These are phyloP conservation scores for Stegastes partitus DNA, from an alignment of 2,113 vertebrate species.

Conservation along the genomic window DNA sequence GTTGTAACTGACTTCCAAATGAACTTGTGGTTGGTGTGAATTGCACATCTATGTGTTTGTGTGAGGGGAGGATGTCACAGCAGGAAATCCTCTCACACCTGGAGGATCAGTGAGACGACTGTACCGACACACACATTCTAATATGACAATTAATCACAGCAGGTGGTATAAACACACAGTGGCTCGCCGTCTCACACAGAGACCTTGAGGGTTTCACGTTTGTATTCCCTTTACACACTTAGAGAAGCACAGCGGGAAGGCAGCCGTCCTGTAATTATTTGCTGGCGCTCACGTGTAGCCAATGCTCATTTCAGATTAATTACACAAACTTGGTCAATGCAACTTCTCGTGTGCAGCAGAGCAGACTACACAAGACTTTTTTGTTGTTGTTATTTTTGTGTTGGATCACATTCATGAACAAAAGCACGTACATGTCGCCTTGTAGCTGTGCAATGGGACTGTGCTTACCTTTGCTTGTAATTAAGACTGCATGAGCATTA, in stretches of 20 bases:
- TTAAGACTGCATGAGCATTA: no score
- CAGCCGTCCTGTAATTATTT: slow-evolving; percentile 45
- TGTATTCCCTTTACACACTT: slow-evolving; percentile 47
- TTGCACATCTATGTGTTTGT: neutral
- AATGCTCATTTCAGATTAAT: slow-evolving; percentile 39
- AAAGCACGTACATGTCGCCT: no score
- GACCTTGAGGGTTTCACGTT: slow-evolving; percentile 58
- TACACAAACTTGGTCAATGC: slow-evolving; percentile 9
- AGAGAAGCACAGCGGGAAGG: slow-evolving; percentile 50
- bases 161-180: slow-evolving; percentile 43
- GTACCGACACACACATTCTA: slow-evolving; percentile 18
- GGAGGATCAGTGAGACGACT: slow-evolving; percentile 13
- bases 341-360: neutral
- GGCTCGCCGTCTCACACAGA: slow-evolving; percentile 12
- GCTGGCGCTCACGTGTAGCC: slow-evolving; percentile 34
- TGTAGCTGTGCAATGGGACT: no score
- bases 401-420: neutral
- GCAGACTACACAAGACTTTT: neutral
- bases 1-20: slow-evolving; percentile 2
- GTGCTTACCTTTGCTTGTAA: no score
- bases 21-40: neutral
- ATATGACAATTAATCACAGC: slow-evolving; percentile 47
- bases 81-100: slow-evolving; percentile 35
- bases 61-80: slow-evolving; percentile 6
- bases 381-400: neutral